These are phyloP conservation scores for Dione vanillae DNA, from an alignment of 2,888 invertebrate genomes.

Conservation along the genomic window DNA sequence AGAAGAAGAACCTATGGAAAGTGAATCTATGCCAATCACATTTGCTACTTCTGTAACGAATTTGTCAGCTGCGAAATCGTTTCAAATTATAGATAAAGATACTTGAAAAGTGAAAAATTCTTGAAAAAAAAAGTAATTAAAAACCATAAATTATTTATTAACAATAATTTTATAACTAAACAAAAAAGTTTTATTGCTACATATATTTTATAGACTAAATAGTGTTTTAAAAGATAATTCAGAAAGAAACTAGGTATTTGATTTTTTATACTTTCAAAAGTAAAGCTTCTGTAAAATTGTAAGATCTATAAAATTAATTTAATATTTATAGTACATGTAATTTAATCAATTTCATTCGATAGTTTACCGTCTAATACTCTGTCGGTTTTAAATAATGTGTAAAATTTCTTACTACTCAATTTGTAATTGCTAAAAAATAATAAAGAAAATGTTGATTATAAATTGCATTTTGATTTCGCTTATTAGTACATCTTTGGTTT, in stretches of 20 bases:
- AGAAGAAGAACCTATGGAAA: slow-evolving; percentile 35
- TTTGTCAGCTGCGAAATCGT: slow-evolving; percentile 16
- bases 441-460: background rate
- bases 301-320: too few species aligned
- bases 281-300: too few species aligned
- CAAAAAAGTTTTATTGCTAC: too few species aligned
- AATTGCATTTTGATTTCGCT: background rate
- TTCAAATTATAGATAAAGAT: slow-evolving; percentile 14
- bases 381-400: background rate
- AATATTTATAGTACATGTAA: background rate
- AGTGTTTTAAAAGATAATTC: too few species aligned
- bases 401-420: background rate
- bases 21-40: slow-evolving; percentile 35
- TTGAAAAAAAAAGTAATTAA: background rate
- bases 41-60: slow-evolving; percentile 6
- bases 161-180: too few species aligned
- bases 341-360: background rate
- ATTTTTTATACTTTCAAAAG: too few species aligned
- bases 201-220: too few species aligned
- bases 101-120: background rate
- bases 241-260: too few species aligned
- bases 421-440: background rate
- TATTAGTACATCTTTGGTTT: background rate
- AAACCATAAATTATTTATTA: slow-evolving; percentile 11
- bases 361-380: background rate